Base-by-base conservation (phyloP, 2,113 vertebrate genomes). In the Lophura nycthemera region DNA sequence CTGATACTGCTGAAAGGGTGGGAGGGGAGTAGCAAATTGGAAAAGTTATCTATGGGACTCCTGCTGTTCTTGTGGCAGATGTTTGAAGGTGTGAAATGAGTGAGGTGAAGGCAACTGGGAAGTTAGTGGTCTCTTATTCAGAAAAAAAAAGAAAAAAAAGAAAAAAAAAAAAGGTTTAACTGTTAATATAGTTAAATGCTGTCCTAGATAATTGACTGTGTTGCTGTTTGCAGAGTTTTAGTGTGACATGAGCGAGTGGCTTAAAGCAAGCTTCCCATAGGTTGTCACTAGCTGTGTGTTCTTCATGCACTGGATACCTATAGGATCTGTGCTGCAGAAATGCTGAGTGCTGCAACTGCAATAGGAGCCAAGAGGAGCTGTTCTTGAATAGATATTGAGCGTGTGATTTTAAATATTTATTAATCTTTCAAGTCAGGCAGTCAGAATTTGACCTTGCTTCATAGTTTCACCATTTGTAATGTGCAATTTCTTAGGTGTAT, bases 271-370 rank as follows among this genome's bases (percentile, higher is more conserved):
- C 54, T 79, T 92, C 77, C 89, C 83, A 78, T 83, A 93, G 95
- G 92, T 95, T 92, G 80, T 92, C 83, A 72, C 76, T 94, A 43
- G 57, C 66, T 94, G 61, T 86, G 90, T 96, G 94, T 95, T 96
- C 95, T 59, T 90, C 63, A 11, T 87, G 86, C 86, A 84, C 63
- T 42, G 77, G 74, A 87, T 4, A 76, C 89, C 66, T 92, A 63
- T 87, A 88, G 86, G 86, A 92, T 82, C 63, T 65, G 69, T 65
- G 40, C 69, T 92, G 83, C 57, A 90, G 91, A 90, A 92, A 42
- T 63, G 19, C 56, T 83, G 72, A 90, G 76, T 64, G 61, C 65
- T 93, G n/a, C 89, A 94, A 86, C 89, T 96, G 93, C 81, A 38
- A 59, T 36, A 88, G 36, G 73, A 90, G 59, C 92, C 73, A 69